Conservation (phyloP, 2,113 vertebrate species). For the Eptatretus burgeri region DNA sequence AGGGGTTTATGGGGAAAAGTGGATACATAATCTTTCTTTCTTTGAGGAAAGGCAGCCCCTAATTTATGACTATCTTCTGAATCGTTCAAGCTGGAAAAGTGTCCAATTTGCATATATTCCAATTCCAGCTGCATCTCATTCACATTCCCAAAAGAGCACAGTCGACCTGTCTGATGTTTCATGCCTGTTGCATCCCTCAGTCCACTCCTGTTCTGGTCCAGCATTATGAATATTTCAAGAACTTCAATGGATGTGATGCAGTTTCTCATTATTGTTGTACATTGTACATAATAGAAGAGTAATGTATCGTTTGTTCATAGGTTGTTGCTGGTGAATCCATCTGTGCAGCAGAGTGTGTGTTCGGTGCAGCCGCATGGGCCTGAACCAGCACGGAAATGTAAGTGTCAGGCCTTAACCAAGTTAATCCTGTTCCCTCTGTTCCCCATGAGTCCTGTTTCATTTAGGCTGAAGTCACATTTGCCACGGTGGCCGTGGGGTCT, state of each 20-base stretch:
- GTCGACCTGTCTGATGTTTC: not conserved
- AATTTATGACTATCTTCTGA: too few species aligned
- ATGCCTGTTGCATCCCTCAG: not conserved
- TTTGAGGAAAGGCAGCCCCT: too few species aligned
- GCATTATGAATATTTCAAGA: not conserved
- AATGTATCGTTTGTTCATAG: conserved; percentile 9
- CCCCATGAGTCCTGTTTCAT: not conserved
- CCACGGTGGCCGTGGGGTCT: too few species aligned
- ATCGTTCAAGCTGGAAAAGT: too few species aligned
- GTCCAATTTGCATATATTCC: too few species aligned
- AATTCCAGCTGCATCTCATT: too few species aligned
- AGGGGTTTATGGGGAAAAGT: too few species aligned
- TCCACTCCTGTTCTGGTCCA: not conserved
- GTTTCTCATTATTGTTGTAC: too few species aligned
- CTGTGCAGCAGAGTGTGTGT: conserved; percentile 29
- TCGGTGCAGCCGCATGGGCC: conserved; percentile 14
- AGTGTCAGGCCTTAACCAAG: not conserved
- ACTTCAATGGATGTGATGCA: not conserved
- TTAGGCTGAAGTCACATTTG: too few species aligned
- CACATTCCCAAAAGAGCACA: not conserved
- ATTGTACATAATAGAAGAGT: too few species aligned
- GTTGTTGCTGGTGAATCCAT: conserved; percentile 35
- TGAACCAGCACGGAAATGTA: not conserved
- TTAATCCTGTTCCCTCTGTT: not conserved
- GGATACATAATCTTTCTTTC: too few species aligned